Conservation (phyloP, 2,797 vertebrate species). For the Onychomys torridus region DNA sequence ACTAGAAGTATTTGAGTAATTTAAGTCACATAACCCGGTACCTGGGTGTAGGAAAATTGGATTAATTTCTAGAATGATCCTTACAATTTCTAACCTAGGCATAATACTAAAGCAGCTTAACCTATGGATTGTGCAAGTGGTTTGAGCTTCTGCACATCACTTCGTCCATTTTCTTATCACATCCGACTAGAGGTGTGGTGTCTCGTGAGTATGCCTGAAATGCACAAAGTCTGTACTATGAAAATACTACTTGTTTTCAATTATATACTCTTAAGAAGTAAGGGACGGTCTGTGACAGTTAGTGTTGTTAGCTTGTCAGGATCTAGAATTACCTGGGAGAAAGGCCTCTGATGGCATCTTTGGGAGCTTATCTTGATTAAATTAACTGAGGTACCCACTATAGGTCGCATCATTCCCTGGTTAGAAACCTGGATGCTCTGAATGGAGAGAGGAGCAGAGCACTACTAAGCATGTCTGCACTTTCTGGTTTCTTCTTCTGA, state of each 20-base stretch:
- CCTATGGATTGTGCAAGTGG: neutral
- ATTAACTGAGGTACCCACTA: neutral
- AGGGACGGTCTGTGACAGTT: neutral
- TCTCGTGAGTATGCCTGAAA: neutral
- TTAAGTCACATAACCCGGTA: neutral
- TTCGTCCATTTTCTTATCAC: neutral
- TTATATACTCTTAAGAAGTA: slow-evolving; percentile 1
- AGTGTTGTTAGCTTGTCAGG: neutral
- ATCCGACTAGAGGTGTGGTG: neutral
- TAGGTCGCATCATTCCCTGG: neutral
- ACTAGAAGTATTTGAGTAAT: neutral
- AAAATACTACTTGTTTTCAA: slow-evolving; percentile 17
- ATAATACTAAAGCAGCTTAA: neutral
- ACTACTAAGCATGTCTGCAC: neutral
- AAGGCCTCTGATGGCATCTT: neutral
- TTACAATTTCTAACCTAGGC: neutral
- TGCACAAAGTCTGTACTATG: neutral
- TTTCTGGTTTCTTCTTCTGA: neutral
- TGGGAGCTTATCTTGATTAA: neutral
- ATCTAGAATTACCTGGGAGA: neutral
- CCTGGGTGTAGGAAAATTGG: neutral
- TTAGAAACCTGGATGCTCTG: neutral
- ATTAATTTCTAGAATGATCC: neutral
- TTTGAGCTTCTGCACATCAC: neutral
- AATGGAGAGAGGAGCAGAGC: neutral